Evolutionary conservation across 2,888 invertebrate genomes (phyloP).

Genomic region (Xylota segnis): DNA sequence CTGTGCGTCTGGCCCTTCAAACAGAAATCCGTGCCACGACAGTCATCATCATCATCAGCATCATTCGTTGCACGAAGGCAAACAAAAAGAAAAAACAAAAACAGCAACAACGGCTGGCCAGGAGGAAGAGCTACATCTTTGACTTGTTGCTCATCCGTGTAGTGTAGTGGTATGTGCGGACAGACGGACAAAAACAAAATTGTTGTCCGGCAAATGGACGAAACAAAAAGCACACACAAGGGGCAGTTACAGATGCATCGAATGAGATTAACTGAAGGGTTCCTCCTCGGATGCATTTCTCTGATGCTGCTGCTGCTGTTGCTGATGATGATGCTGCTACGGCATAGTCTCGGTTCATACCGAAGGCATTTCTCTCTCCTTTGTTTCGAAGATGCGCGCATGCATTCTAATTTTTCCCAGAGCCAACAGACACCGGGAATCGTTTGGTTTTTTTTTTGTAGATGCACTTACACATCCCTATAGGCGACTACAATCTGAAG

Average conservation of each 20-base stretch:
- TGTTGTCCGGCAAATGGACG: conserved; percentile 57
- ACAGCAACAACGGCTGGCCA: conserved; percentile 4
- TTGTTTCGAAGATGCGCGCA: conserved; percentile 73
- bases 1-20: conserved; percentile 44
- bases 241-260: conserved; percentile 71
- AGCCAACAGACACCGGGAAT: conserved; percentile 58
- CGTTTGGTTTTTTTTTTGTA: conserved; percentile 31
- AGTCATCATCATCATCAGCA: conserved; percentile 51
- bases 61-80: conserved; percentile 42
- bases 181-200: conserved; percentile 65
- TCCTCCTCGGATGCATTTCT: conserved; percentile 69
- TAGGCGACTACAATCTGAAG: conserved; percentile 26
- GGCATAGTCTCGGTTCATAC: conserved; percentile 11
- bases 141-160: conserved; percentile 71
- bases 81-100: too few relatives aligned
- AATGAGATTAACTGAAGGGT: conserved; percentile 68
- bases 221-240: conserved; percentile 39
- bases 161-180: conserved; percentile 53
- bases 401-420: conserved; percentile 76
- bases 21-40: conserved; percentile 47
- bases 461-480: conserved; percentile 42
- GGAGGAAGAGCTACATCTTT: conserved; percentile 55
- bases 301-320: not conserved
- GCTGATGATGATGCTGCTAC: not conserved
- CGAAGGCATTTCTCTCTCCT: conserved; percentile 48